These are phyloP conservation scores for Notodonta ziczac DNA, from an alignment of 2,888 invertebrate genomes.

Conservation along the genomic window DNA sequence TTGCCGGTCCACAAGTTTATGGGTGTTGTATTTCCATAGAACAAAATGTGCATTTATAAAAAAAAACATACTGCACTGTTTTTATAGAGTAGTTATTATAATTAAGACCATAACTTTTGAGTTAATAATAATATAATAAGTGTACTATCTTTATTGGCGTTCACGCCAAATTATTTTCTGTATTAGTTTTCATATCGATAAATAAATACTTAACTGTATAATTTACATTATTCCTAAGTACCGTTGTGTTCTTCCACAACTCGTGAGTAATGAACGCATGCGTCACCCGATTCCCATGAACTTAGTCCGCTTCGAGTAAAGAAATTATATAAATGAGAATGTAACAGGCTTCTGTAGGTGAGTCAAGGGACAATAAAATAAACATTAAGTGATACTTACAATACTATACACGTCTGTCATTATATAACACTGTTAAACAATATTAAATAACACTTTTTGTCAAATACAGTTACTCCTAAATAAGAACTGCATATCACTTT, in stretches of 20 bases:
- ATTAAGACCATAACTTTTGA: too few species aligned
- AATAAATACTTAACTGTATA: too few species aligned
- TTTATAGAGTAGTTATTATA: too few species aligned
- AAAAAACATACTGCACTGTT: too few species aligned
- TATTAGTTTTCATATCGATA: too few species aligned
- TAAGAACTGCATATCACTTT: too few species aligned
- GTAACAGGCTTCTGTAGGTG: slow-evolving; percentile 12
- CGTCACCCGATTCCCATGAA: slow-evolving; percentile 44
- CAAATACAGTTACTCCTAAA: too few species aligned
- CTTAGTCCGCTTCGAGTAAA: slow-evolving; percentile 28
- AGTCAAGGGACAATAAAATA: slow-evolving; percentile 32
- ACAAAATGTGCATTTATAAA: too few species aligned
- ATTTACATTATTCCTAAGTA: background rate
- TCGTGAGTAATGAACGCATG: slow-evolving; percentile 42
- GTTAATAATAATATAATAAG: too few species aligned
- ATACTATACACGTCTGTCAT: slow-evolving; percentile 4
- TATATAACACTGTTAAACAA: background rate
- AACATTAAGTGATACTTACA: slow-evolving; percentile 21
- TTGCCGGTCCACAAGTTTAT: slow-evolving; percentile 1
- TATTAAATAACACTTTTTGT: background rate
- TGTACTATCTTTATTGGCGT: too few species aligned
- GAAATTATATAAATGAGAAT: slow-evolving; percentile 35
- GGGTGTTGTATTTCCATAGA: background rate
- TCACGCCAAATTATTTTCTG: too few species aligned
- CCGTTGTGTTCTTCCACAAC: slow-evolving; percentile 3